Percentiles rank a stretch among this genome's conserved stretches.
Evolutionary conservation across 2,113 vertebrate species (phyloP).

Genomic region (Centropristis striata): DNA sequence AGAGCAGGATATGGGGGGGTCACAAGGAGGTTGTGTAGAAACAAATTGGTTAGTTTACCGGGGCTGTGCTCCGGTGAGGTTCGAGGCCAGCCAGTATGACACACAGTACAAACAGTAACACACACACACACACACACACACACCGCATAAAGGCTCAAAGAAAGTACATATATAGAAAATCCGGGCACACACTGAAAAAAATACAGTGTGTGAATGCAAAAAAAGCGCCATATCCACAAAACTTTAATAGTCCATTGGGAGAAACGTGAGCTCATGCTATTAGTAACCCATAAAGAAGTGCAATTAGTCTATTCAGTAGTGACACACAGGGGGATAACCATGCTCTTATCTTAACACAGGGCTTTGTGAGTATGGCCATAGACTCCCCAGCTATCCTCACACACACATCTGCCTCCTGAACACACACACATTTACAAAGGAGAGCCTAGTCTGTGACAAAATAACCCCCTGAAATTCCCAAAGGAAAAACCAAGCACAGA

Average conservation of each 20-base stretch:
- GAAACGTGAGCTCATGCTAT: conserved; percentile 70
- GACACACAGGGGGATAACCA: conserved; percentile 68
- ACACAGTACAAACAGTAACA: conserved; percentile 35
- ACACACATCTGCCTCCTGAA: conserved; percentile 30
- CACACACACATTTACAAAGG: conserved; percentile 40
- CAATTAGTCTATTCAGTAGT: conserved; percentile 62
- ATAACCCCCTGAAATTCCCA: conserved; percentile 52
- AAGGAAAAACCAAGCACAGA: conserved; percentile 52
- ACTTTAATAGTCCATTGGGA: conserved; percentile 45
- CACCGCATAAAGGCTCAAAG: conserved; percentile 30
- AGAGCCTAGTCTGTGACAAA: conserved; percentile 54
- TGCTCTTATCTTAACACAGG: conserved; percentile 68
- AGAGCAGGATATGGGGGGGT: conserved; percentile 67
- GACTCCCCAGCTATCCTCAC: conserved; percentile 33
- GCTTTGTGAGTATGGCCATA: conserved; percentile 71
- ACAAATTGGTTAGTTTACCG: conserved; percentile 57
- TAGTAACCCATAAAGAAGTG: conserved; percentile 64
- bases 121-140: conserved; percentile 6
- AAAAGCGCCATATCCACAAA: conserved; percentile 68
- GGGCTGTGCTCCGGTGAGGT: conserved; percentile 33
- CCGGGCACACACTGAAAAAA: conserved; percentile 21
- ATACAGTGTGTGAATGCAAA: conserved; percentile 53
- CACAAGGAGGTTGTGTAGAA: conserved; percentile 48
- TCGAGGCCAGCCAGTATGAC: conserved; percentile 33
- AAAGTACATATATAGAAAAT: conserved; percentile 43